Conservation (phyloP, 2,888 invertebrate genomes). For the Drosophila monieri region DNA sequence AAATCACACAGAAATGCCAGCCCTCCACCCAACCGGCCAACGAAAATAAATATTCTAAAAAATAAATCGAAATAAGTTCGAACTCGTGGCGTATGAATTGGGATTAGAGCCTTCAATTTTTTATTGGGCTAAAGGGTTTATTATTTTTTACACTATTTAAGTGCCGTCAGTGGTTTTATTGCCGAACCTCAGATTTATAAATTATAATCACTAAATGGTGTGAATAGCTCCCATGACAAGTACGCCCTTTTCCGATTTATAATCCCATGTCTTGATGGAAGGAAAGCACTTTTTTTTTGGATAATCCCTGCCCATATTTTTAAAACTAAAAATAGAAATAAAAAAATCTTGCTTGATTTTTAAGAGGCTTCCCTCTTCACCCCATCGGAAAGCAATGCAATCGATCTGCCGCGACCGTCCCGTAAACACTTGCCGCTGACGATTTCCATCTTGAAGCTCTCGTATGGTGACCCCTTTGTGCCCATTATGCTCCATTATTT, state of each 20-base stretch:
- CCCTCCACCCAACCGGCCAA: conserved; percentile 4
- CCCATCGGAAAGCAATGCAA: background rate
- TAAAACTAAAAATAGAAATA: conserved; percentile 14
- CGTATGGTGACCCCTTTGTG: conserved; percentile 30
- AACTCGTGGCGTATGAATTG: background rate
- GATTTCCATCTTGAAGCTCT: conserved; percentile 36
- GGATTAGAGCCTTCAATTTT: conserved; percentile 21
- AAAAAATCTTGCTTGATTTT: background rate
- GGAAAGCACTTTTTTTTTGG: conserved; percentile 19
- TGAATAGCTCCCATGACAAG: background rate
- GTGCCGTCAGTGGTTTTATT: background rate
- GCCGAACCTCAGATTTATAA: background rate
- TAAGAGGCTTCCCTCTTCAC: background rate
- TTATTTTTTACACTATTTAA: too few species aligned
- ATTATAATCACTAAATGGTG: background rate
- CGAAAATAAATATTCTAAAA: conserved; percentile 31
- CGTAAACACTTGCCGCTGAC: conserved; percentile 35
- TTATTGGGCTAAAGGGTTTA: conserved; percentile 20
- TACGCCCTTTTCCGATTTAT: background rate
- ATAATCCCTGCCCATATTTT: conserved; percentile 25
- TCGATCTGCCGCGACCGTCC: conserved; percentile 9
- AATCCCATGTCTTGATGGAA: conserved; percentile 16
- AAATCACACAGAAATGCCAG: conserved; percentile 67
- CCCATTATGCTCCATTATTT: conserved; percentile 58
- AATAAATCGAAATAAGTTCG: conserved; percentile 25